phyloP scores from a whole-genome alignment of 2,113 vertebrate species.

The Ramphastos sulfuratus region DNA sequence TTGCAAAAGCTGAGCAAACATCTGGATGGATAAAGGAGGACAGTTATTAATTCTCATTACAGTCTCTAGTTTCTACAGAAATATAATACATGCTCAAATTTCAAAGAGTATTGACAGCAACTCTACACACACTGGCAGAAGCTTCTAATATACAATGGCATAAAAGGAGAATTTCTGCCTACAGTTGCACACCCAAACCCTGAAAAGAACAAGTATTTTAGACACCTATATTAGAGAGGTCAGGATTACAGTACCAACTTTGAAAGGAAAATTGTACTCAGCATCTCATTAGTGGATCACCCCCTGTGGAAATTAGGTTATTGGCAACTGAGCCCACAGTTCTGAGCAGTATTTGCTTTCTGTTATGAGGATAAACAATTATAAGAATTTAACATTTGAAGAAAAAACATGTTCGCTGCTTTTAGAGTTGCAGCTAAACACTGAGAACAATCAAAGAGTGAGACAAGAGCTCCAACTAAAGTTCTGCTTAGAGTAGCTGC shows the following conservation, averaged over 20 bases:
- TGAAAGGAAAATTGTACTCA: background rate
- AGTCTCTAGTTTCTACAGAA: background rate
- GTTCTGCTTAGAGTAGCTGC: background rate
- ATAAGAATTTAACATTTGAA: background rate
- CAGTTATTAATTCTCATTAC: background rate
- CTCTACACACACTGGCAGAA: background rate
- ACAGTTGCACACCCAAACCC: background rate
- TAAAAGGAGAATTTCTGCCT: background rate
- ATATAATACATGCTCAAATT: background rate
- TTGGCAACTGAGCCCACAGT: background rate
- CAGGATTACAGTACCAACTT: background rate
- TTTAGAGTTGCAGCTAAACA: background rate
- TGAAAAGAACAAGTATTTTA: background rate
- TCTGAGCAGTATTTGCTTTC: background rate
- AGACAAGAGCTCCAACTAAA: background rate
- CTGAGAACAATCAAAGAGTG: background rate
- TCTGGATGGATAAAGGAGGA: background rate
- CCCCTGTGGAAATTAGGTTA: background rate
- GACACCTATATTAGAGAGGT: background rate
- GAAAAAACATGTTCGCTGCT: background rate
- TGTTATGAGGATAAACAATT: background rate
- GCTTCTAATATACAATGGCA: background rate
- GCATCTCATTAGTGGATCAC: background rate
- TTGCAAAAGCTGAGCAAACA: conserved; percentile 1
- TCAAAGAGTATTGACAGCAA: background rate